Conservation (phyloP, 2,797 vertebrate species). For the Neosilurus hyrtlii region DNA sequence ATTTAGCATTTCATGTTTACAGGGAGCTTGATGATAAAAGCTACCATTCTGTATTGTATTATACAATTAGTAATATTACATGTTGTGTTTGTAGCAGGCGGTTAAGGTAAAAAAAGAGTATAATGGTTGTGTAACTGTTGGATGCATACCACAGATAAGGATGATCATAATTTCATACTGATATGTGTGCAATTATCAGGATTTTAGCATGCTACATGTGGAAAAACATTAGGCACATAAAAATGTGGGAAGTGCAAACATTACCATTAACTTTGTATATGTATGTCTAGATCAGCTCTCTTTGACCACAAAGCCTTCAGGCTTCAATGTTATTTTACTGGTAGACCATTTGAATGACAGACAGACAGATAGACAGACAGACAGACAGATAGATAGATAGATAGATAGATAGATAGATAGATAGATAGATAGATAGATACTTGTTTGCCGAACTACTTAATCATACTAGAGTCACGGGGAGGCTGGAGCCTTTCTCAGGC, state of each 20-base stretch:
- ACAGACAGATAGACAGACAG: no score
- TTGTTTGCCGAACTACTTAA: no score
- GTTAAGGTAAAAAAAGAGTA: not conserved
- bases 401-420: not conserved
- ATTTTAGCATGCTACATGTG: constrained; percentile 3
- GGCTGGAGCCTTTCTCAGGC: no score
- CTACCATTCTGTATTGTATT: constrained; percentile 19
- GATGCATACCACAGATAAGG: not conserved
- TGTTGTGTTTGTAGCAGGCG: not conserved
- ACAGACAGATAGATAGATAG: not conserved
- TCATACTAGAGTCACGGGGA: no score
- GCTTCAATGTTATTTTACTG: not conserved
- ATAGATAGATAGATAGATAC: not conserved
- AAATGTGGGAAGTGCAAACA: not conserved
- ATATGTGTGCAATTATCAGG: constrained; percentile 6
- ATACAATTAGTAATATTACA: constrained; percentile 35
- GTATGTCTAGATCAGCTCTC: not conserved
- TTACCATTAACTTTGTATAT: not conserved
- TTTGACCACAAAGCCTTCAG: not conserved
- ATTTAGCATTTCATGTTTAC: not conserved
- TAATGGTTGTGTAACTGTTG: not conserved
- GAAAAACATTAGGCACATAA: constrained; percentile 1
- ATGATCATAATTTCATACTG: not conserved
- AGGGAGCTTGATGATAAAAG: constrained; percentile 10
- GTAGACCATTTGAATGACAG: not conserved